A percentile compares a stretch with the other conserved stretches of the same genome.
Conservation (phyloP, 2,797 vertebrate species). For the Coccyzus lansbergi region DNA sequence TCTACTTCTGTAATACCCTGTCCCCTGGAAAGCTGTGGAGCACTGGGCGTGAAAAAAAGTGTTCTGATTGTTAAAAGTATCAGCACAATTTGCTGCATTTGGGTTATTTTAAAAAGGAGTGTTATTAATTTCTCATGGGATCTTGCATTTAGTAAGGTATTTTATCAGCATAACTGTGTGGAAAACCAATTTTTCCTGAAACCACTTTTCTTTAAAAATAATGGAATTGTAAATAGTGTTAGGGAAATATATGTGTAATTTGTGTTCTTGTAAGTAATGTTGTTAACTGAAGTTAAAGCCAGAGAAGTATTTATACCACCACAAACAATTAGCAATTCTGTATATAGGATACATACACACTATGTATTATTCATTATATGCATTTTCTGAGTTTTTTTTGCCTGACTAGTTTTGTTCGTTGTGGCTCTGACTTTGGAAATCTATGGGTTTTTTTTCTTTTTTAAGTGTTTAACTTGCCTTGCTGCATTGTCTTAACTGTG, state of each 20-base stretch:
- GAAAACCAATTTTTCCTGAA: not conserved
- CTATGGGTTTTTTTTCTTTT: not conserved
- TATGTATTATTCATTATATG: not conserved
- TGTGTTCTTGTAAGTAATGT: not conserved
- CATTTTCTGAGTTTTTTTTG: not conserved
- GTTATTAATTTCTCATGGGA: not conserved
- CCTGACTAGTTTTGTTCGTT: not conserved
- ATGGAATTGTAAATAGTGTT: not conserved
- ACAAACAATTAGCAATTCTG: not conserved
- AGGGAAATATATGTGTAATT: not conserved
- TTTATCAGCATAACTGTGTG: not conserved
- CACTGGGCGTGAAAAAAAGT: not conserved
- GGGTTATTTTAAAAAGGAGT: not conserved
- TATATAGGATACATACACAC: not conserved
- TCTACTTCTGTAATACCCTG: not conserved
- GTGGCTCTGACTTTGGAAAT: not conserved
- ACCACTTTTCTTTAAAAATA: not conserved
- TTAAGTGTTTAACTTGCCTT: not conserved
- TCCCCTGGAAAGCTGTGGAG: not conserved
- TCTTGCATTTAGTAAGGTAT: not conserved
- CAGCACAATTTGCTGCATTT: not conserved
- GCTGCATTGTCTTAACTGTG: not conserved
- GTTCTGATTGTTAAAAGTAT: not conserved
- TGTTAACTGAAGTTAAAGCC: not conserved
- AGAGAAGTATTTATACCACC: not conserved